Evolutionary conservation across 2,797 vertebrate species (phyloP).

Genomic region (Morus bassanus): DNA sequence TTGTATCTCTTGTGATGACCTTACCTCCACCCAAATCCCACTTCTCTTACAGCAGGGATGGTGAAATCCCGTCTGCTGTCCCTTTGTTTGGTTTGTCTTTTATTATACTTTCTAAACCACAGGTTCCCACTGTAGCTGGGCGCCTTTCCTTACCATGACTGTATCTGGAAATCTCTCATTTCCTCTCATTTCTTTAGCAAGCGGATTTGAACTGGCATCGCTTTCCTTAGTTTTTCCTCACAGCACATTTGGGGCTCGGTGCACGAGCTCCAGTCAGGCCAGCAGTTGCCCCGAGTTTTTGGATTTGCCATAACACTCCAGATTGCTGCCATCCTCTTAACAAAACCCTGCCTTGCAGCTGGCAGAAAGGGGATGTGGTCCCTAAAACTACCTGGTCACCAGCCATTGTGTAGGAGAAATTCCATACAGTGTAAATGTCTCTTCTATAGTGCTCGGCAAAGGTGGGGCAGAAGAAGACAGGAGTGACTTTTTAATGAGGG

Average conservation of each 20-base stretch:
- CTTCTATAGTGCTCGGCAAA: fast-evolving
- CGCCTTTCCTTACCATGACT: neutral
- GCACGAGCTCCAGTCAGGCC: too few species aligned
- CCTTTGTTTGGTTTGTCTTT: neutral
- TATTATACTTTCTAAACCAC: too few species aligned
- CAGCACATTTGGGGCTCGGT: fast-evolving
- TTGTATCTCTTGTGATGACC: neutral
- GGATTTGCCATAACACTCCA: neutral
- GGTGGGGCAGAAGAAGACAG: neutral
- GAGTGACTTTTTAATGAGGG: neutral
- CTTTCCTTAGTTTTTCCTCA: neutral
- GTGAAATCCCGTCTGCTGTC: neutral
- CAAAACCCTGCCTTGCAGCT: neutral
- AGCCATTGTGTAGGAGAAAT: neutral
- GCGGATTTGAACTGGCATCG: fast-evolving
- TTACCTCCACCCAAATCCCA: neutral
- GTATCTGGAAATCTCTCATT: neutral
- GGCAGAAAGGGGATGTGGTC: neutral
- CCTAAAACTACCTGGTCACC: neutral
- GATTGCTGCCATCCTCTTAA: neutral
- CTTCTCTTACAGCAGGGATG: neutral
- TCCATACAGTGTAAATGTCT: neutral
- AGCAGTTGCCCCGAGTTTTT: neutral
- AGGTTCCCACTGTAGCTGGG: neutral
- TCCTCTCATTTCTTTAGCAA: neutral